These are phyloP conservation scores for Merluccius polli DNA, from an alignment of 2,797 vertebrate genomes.

Conservation along the genomic window DNA sequence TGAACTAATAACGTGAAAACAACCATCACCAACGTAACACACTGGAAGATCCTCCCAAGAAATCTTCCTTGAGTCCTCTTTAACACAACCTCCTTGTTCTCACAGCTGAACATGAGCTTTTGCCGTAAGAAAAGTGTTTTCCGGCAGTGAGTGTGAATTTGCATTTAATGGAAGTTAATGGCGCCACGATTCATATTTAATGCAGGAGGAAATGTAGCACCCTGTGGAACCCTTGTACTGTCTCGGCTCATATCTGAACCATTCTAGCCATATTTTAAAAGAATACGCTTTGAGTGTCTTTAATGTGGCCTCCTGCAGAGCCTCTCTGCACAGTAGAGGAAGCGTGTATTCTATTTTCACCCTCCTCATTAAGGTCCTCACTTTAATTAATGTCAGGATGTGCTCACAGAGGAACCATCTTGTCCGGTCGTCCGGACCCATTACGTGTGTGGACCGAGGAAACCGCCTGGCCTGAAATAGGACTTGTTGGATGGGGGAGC, in stretches of 20 bases:
- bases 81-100: neutral
- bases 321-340: constrained; percentile 35
- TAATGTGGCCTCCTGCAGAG: constrained; percentile 40
- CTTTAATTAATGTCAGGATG: constrained; percentile 70
- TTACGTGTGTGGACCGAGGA: constrained; percentile 42
- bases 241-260: neutral
- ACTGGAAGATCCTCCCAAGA: neutral
- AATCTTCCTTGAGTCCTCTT: neutral
- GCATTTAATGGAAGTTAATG: neutral
- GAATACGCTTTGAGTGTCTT: constrained; percentile 13
- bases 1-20: no score
- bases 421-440: constrained; percentile 50
- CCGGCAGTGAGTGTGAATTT: neutral
- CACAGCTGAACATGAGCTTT: neutral
- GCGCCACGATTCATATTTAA: neutral
- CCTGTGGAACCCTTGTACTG: neutral
- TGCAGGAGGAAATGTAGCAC: neutral
- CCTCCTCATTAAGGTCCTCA: constrained; percentile 63
- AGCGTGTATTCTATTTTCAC: constrained; percentile 60
- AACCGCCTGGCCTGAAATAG: constrained; percentile 33
- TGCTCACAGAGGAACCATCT: constrained; percentile 56
- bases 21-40: no score
- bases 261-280: neutral
- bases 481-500: constrained; percentile 12
- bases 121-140: neutral